Conservation (phyloP, 92 coral and sea anemone species). For the Hydrozoanthus gracilis region DNA sequence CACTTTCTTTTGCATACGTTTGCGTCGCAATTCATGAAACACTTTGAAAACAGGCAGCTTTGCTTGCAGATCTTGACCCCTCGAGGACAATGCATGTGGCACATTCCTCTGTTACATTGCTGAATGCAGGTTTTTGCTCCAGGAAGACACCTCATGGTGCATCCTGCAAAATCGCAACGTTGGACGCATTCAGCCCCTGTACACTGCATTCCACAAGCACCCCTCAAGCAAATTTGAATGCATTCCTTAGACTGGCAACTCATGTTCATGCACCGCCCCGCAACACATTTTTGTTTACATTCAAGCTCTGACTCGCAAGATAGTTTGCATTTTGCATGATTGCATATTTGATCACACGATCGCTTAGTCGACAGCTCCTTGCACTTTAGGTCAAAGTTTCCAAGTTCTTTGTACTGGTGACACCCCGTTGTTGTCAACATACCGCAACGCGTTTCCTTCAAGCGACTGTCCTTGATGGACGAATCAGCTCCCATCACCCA, state of each 20-base stretch:
- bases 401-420: constrained; percentile 43
- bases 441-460: constrained; percentile 23
- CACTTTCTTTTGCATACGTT: constrained; percentile 24
- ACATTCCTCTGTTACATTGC: constrained; percentile 39
- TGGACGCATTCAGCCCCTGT: constrained; percentile 39
- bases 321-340: constrained; percentile 44
- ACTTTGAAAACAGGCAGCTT: constrained; percentile 24
- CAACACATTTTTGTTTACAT: constrained; percentile 37
- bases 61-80: constrained; percentile 36
- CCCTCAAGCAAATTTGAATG: constrained; percentile 18
- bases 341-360: constrained; percentile 38
- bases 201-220: constrained; percentile 33
- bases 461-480: not conserved
- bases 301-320: not conserved
- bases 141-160: constrained; percentile 32
- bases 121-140: constrained; percentile 36
- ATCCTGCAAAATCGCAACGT: constrained; percentile 32
- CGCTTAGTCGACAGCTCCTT: not conserved
- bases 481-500: not conserved
- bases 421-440: constrained; percentile 29
- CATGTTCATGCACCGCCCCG: constrained; percentile 38
- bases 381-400: constrained; percentile 29
- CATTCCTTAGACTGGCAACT: constrained; percentile 39
- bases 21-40: constrained; percentile 35
- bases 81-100: constrained; percentile 20